Evolutionary conservation across 2,797 vertebrate species (phyloP).

Genomic region (Hybognathus amarus): DNA sequence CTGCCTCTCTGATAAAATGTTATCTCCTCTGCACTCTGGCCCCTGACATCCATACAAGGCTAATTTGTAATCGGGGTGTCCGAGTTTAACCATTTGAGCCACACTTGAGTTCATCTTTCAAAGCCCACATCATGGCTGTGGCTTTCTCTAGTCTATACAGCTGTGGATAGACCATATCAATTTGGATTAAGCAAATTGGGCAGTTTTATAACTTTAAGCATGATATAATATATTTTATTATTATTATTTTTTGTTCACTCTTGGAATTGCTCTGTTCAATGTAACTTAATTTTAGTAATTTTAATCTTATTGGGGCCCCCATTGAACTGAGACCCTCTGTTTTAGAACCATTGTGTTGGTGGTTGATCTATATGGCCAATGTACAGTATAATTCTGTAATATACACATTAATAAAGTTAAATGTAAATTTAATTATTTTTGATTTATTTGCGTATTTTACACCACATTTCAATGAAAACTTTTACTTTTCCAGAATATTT

Average conservation of each 20-base stretch:
- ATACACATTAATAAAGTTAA: background rate
- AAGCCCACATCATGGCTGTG: background rate
- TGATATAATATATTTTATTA: background rate
- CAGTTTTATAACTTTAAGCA: background rate
- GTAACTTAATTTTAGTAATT: background rate
- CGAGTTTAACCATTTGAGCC: conserved; percentile 44
- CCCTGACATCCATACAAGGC: conserved; percentile 57
- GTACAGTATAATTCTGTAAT: no score
- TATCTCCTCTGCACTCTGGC: conserved; percentile 54
- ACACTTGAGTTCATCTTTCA: conserved; percentile 26
- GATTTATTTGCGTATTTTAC: background rate
- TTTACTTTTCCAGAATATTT: background rate
- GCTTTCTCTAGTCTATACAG: background rate
- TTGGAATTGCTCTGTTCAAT: background rate
- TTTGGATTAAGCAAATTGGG: background rate
- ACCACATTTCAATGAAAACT: background rate
- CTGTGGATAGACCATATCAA: background rate
- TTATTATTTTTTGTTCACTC: background rate
- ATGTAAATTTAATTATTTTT: background rate
- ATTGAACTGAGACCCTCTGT: no score
- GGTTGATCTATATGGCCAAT: no score
- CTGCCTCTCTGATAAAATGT: conserved; percentile 55
- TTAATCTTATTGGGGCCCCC: background rate
- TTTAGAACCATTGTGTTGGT: no score
- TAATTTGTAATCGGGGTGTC: conserved; percentile 52